Base-by-base conservation (phyloP, 2,888 invertebrate species). In the Nebria salina region DNA sequence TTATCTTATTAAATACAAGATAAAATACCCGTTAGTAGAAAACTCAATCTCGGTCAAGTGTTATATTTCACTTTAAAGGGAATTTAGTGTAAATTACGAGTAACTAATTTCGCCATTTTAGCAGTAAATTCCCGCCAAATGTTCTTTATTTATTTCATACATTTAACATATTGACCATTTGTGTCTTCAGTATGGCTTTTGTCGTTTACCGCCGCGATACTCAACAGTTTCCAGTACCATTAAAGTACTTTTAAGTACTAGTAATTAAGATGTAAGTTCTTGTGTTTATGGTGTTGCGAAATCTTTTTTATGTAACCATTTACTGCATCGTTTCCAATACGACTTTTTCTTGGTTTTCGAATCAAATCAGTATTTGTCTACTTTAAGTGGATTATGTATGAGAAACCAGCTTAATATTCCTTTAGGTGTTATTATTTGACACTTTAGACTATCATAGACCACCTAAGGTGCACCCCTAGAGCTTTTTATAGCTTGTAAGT, bases 261-360 rank as follows among this genome's bases (percentile, higher is more conserved):
- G 54, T 54, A 54, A 54, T 54, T 54, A 54, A 54, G 54, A 54
- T 54, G 54, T 54, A 54, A 54, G 54, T 54, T 54, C 54, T 54
- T 54, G 54, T 72, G 41, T 15, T 34, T 72, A 72, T 72, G 15
- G 26, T 34, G 26, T 34, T 72, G 41, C 15, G 34, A 34, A 34
- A 72, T 11, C 6, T 72, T 20, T 34, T 72, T 11, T 20, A 20
- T 72, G 5, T 72, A 72, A n/a, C 26, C 41, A 72, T 34, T 34
- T 34, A 34, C 34, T 34, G 2, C 34, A 5, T 5, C 34, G 34
- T 34, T 34, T 34, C 34, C 34, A 34, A 34, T 2, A 34, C 34
- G 34, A 34, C 34, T 34, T 34, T 34, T 34, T 34, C 4, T 34
- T 34, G 2, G 34, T 34, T 34, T 34, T 34, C 34, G 1, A 34